phyloP scores from a whole-genome alignment of 1,140 invertebrate species.

The Drusus annulatus region DNA sequence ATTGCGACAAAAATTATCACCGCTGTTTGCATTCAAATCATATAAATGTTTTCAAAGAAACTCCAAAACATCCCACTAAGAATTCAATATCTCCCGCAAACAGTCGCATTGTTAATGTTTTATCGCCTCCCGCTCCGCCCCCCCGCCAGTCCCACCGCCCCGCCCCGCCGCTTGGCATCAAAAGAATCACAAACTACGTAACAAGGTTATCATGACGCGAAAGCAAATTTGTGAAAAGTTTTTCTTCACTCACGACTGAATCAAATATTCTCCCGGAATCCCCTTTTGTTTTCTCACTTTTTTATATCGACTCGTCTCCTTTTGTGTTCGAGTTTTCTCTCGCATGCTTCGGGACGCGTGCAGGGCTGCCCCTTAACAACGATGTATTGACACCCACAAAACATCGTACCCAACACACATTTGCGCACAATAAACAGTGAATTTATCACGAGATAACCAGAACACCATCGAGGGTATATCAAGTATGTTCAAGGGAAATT shows the following conservation, averaged over 20 bases:
- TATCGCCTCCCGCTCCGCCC: not conserved
- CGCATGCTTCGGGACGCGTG: not conserved
- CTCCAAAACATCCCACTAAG: no score
- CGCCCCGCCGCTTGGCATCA: not conserved
- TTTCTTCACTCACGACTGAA: slow-evolving; percentile 5
- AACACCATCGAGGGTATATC: no score
- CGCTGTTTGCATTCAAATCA: no score
- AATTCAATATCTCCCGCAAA: no score
- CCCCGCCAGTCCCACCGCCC: not conserved
- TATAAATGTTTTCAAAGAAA: no score
- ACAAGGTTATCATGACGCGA: slow-evolving; percentile 25
- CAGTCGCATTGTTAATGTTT: not conserved
- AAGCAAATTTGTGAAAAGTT: slow-evolving; percentile 35
- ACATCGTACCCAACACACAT: no score
- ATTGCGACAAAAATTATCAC: no score
- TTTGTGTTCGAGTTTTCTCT: slow-evolving; percentile 13
- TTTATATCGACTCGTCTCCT: slow-evolving; percentile 15
- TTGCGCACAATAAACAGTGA: no score
- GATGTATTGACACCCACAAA: no score
- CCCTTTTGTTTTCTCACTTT: slow-evolving; percentile 12
- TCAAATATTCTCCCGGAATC: slow-evolving; percentile 23
- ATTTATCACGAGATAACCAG: no score
- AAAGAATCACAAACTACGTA: slow-evolving; percentile 25
- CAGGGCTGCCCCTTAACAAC: no score
- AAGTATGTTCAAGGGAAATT: no score